Percentiles rank a stretch among this genome's conserved stretches.
Conservation (phyloP, 1,140 invertebrate species). For the Diorhabda carinulata region DNA sequence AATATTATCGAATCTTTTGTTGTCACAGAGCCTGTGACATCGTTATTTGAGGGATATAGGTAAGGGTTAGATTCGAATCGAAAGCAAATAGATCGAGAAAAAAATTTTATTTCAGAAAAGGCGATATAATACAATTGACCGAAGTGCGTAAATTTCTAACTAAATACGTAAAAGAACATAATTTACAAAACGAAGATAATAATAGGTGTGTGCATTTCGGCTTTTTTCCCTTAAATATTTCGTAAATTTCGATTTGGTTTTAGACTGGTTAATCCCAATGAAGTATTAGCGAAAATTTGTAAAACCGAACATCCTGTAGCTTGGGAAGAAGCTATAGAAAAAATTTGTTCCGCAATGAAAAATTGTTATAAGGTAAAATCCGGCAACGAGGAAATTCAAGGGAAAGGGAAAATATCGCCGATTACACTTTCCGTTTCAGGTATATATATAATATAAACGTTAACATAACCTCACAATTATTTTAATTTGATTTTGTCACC, state of each 20-base stretch:
- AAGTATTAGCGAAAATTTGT: slow-evolving; percentile 38
- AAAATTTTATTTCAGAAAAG: slow-evolving; percentile 63
- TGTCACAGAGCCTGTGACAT: slow-evolving; percentile 63
- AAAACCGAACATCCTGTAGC: slow-evolving; percentile 51
- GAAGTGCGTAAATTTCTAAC: slow-evolving; percentile 69
- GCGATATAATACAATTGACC: slow-evolving; percentile 60
- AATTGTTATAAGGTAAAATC: slow-evolving; percentile 66
- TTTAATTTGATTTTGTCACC: no score
- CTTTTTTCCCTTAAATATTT: no score
- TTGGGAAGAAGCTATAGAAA: slow-evolving; percentile 71
- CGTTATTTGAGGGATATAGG: slow-evolving; percentile 60
- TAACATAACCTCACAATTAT: no score
- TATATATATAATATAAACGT: neutral
- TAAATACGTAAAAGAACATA: slow-evolving; percentile 72
- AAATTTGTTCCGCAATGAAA: slow-evolving; percentile 70
- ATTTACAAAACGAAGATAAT: slow-evolving; percentile 57
- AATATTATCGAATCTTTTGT: slow-evolving; percentile 65
- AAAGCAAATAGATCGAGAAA: slow-evolving; percentile 23
- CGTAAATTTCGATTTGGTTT: slow-evolving; percentile 8
- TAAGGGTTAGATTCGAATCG: slow-evolving; percentile 34
- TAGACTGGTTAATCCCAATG: slow-evolving; percentile 55
- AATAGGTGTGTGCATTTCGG: slow-evolving; percentile 36
- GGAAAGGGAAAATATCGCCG: slow-evolving; percentile 71
- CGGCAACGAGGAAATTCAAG: slow-evolving; percentile 56
- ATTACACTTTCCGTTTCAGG: slow-evolving; percentile 74